Evolutionary conservation across 2,113 vertebrate species (phyloP).

Genomic region (Pterocles burchelli): DNA sequence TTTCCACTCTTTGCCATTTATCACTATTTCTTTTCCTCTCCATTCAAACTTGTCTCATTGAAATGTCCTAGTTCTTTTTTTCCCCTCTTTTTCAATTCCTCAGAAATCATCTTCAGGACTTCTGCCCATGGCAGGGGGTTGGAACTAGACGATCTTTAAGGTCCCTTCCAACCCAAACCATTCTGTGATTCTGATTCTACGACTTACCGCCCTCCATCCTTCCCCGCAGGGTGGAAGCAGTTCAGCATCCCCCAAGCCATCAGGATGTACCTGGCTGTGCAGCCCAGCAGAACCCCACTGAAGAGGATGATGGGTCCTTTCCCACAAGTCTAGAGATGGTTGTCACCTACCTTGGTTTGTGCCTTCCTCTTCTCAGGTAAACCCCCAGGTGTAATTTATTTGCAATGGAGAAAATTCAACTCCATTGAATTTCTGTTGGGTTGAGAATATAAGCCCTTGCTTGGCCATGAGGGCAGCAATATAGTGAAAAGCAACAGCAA

Average conservation of each 20-base stretch:
- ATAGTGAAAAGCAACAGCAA: neutral
- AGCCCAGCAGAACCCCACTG: neutral
- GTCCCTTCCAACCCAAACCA: too few species aligned
- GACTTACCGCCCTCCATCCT: neutral
- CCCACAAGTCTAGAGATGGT: neutral
- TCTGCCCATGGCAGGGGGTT: too few species aligned
- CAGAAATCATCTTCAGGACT: neutral
- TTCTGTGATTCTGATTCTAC: too few species aligned
- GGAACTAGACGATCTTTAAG: too few species aligned
- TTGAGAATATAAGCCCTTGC: neutral
- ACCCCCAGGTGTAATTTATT: neutral
- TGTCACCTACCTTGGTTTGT: neutral
- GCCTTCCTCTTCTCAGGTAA: neutral
- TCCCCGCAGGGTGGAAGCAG: neutral
- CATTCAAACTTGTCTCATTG: neutral
- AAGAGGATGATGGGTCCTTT: neutral
- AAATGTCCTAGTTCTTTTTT: neutral
- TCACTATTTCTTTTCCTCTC: neutral
- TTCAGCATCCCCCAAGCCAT: neutral
- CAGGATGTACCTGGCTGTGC: neutral
- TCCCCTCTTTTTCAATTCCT: neutral
- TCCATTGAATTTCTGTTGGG: neutral
- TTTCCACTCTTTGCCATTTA: neutral
- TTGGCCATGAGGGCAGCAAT: neutral
- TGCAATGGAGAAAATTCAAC: neutral